Evolutionary conservation across 2,113 vertebrate genomes (phyloP), one percentile per base, ranked within the genome.

Genomic region (Prionailurus viverrinus): DNA sequence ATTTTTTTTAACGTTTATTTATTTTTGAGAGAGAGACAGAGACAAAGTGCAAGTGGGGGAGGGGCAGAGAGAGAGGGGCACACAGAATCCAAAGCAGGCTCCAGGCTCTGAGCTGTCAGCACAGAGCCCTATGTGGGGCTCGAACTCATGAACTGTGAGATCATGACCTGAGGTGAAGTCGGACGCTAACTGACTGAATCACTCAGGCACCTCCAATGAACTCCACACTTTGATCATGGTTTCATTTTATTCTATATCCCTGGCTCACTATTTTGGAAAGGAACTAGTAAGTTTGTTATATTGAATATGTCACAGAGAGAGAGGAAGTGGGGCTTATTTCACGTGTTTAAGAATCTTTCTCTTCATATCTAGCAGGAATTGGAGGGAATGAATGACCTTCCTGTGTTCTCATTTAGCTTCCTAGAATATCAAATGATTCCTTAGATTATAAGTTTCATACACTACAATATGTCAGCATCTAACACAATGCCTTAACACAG

Each of bases 231-330:
- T 53, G 58, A 79, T 79, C n/a, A 11, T 45, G 18, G 5, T 85
- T 86, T 96, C n/a, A 71, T 65, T 87, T 48, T 78, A 45, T 12
- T 82, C 58, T 93, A n/a, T 15, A 39, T 78, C 11, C 33, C 19
- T 39, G 3, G 27, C 78, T 86, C 1, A 73, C 13, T 33, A 95
- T 97, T 83, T 93, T 53, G 48, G n/a, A 80, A 92, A 96, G 74
- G n/a, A 92, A 61, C 19, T 61, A 25, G 4, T 68, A 81, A 78
- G 14, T 82, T 33, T 71, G n/a, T 89, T 78, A 61, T 82, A 61
- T 4, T 79, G 25, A 83, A 33, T 65, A 89, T 23, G 15, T 92
- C 65, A 86, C 39, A 86, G 10, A 91, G 6, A 92, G 15, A 89
- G n/a, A 48, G 29, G 11, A 85, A 39, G 9, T 94, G 18, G 6